phyloP scores from a whole-genome alignment of 1,140 invertebrate species.

The Saxidomus purpurata region DNA sequence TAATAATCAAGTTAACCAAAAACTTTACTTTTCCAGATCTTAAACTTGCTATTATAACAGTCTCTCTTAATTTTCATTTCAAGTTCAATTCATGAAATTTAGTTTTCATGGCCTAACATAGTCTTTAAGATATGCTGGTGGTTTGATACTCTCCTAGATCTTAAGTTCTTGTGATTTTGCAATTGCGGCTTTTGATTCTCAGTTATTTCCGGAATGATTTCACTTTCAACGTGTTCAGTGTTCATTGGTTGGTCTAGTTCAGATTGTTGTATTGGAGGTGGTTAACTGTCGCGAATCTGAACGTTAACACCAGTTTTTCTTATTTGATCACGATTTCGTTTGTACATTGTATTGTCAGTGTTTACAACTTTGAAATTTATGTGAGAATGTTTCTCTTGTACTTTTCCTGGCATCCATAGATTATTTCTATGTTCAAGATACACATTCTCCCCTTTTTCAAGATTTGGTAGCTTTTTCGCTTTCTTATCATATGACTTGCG shows the following conservation, averaged over 20 bases:
- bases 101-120: no score
- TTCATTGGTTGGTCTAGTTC: background rate
- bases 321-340: constrained; percentile 45
- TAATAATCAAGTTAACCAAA: no score
- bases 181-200: background rate
- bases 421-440: constrained; percentile 58
- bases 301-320: constrained; percentile 12
- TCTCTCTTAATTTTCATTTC: no score
- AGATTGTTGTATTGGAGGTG: background rate
- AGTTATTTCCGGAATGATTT: background rate
- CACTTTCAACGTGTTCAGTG: constrained; percentile 2
- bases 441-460: constrained; percentile 50
- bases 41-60: no score
- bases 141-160: constrained; percentile 2
- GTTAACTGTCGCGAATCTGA: background rate
- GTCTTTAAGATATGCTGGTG: constrained; percentile 14
- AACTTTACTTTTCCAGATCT: no score
- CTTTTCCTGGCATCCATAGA: constrained; percentile 44
- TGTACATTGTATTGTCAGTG: background rate
- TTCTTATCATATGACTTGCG: constrained; percentile 51
- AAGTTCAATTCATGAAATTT: no score
- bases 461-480: constrained; percentile 38
- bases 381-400: background rate
- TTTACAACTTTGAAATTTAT: background rate
- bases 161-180: background rate